These are phyloP conservation scores for Lepidurus arcticus DNA, from an alignment of 1,140 invertebrate genomes.

Conservation along the genomic window DNA sequence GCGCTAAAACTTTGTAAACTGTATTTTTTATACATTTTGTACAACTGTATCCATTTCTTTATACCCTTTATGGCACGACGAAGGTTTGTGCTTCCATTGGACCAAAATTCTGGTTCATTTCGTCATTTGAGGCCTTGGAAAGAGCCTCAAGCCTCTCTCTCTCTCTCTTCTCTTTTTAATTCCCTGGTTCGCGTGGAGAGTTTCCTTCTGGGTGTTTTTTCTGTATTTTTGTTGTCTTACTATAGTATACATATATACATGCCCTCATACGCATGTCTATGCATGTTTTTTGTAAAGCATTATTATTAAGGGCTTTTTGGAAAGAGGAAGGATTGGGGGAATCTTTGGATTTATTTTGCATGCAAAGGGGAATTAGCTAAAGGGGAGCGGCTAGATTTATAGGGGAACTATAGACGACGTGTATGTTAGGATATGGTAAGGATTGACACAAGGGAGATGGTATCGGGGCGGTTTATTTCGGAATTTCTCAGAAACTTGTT, in stretches of 20 bases:
- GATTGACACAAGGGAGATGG: not conserved
- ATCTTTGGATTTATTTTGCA: not conserved
- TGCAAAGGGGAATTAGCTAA: not conserved
- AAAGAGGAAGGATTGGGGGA: not conserved
- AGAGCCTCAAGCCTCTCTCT: not conserved
- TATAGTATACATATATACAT: too few species aligned
- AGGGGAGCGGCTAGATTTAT: not conserved
- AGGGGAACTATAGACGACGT: not conserved
- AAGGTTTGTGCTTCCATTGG: too few species aligned
- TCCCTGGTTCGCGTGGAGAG: too few species aligned
- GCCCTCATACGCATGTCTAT: too few species aligned
- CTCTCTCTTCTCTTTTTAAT: not conserved
- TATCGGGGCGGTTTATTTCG: not conserved
- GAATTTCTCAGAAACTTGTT: not conserved
- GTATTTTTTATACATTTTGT: not conserved
- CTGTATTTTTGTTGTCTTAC: too few species aligned
- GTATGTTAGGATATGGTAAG: not conserved
- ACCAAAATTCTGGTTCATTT: too few species aligned
- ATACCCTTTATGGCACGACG: too few species aligned
- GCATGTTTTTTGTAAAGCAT: too few species aligned
- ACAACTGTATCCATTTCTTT: too few species aligned
- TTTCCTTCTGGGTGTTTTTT: too few species aligned
- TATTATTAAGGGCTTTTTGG: not conserved
- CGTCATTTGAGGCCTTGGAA: not conserved
- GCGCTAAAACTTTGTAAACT: not conserved